Evolutionary conservation across 2,888 invertebrate species (phyloP), one percentile per base, ranked within the genome.

Genomic region (Trissoscelio sp.): DNA sequence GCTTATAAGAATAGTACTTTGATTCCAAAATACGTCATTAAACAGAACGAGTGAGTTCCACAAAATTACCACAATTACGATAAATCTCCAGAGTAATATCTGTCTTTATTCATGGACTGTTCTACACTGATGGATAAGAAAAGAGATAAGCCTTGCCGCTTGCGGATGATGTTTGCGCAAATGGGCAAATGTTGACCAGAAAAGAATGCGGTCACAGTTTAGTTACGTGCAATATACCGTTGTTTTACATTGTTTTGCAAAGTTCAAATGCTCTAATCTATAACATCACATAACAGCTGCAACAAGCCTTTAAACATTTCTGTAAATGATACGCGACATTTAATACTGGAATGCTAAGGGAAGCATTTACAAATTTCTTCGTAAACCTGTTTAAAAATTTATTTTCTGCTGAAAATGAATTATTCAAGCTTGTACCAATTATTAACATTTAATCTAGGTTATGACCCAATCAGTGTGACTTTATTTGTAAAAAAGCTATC

Each of bases 211-310:
- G 58, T 53, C 70, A 58, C 64, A 57, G 64, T 53, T 64, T 75
- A 75, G 53, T 42, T 69, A 58, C 60, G 60, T 66, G 14, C 74
- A 51, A 51, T 48, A 64, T 75, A 75, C 75, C 80, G 80, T 74
- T 80, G 64, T 34, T 48, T 46, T 42, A 24, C 67, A 74, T 75
- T 80, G 80, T 80, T 80, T 69, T 55, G 60, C 44, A 44, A 37
- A 44, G 62, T 57, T 75, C 48, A 70, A 80, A 77, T 80, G 80
- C 70, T 80, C 75, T 75, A 75, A 80, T 80, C 80, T 75, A 46
- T 67, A 58, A 51, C 67, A 73, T 73, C 58, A 16, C 14, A 6
- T 12, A 46, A 39, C 53, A 46, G 42, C 31, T 48, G 57, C 28
- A 34, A 34, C 51, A 18, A 72, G 39, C 18, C 18, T 51, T 58